Percentiles rank a stretch among this genome's conserved stretches.
Conservation (phyloP, 2,888 invertebrate genomes). For the Dorcus parallelipipedus region DNA sequence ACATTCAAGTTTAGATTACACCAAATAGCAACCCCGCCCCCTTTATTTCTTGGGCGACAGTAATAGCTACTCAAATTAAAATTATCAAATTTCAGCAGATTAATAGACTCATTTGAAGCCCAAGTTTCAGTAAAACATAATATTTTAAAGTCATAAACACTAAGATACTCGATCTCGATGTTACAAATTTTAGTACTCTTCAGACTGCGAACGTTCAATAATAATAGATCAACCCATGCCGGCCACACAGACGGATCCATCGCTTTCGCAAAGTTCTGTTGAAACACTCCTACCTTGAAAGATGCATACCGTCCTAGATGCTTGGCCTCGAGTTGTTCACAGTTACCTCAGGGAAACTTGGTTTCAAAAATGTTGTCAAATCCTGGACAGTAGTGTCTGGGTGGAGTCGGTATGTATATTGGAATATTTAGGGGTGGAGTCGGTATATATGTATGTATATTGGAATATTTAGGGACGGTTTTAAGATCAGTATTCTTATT, state of each 20-base stretch:
- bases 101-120: background rate
- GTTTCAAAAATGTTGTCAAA: background rate
- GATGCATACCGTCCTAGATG: background rate
- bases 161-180: background rate
- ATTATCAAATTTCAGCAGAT: background rate
- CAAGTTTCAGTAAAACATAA: background rate
- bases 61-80: background rate
- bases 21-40: background rate
- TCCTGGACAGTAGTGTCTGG: background rate
- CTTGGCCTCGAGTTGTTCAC: background rate
- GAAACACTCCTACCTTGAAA: background rate
- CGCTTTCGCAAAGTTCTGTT: background rate
- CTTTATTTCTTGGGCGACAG: background rate
- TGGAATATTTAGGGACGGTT: no score
- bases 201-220: background rate
- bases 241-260: no score
- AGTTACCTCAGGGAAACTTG: background rate
- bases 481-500: no score
- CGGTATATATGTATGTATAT: no score
- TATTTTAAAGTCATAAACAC: background rate
- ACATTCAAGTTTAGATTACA: no score
- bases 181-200: background rate
- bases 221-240: background rate
- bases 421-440: no score
- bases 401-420: background rate